Percentiles rank a stretch among this genome's conserved stretches.
Conservation (phyloP, 2,113 vertebrate species). For the Mastomys coucha region DNA sequence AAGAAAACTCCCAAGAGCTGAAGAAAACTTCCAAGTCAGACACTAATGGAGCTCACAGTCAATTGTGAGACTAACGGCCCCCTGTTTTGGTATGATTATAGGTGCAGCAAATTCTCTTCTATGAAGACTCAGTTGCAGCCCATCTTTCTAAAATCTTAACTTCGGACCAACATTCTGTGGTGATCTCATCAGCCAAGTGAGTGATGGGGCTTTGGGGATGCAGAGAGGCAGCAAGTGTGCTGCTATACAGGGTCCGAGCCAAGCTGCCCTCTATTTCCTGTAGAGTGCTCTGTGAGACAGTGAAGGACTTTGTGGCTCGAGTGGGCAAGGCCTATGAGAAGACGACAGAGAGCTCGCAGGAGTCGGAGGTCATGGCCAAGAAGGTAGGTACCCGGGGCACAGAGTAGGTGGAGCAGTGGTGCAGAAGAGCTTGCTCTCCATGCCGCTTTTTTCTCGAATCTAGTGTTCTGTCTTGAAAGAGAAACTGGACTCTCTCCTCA, state of each 20-base stretch:
- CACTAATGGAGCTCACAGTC: fast-evolving
- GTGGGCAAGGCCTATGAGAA: slow-evolving; percentile 97
- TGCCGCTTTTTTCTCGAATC: slow-evolving; percentile 81
- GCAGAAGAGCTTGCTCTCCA: slow-evolving; percentile 35
- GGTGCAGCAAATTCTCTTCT: slow-evolving; percentile 98
- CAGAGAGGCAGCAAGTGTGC: background rate
- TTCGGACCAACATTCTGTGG: slow-evolving; percentile 98
- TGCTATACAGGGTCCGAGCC: background rate
- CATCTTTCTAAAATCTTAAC: slow-evolving; percentile 98
- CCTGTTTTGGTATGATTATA: slow-evolving; percentile 78
- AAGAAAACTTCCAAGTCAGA: fast-evolving
- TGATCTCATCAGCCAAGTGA: slow-evolving; percentile 98
- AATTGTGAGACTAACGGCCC: background rate
- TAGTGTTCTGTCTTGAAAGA: slow-evolving; percentile 97
- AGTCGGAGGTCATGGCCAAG: slow-evolving; percentile 96
- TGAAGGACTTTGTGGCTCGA: slow-evolving; percentile 98
- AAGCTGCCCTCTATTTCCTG: background rate
- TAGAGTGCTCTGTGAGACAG: slow-evolving; percentile 98
- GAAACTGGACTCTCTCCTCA: slow-evolving; percentile 96
- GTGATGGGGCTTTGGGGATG: slow-evolving; percentile 22
- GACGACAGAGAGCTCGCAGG: slow-evolving; percentile 93
- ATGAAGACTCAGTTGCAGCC: slow-evolving; percentile 97
- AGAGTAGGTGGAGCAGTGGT: fast-evolving
- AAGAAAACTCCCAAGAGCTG: too few species aligned
- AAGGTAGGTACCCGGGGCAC: slow-evolving; percentile 88